These are phyloP conservation scores for Anguilla rostrata DNA, from an alignment of 2,113 vertebrate genomes.

Conservation along the genomic window DNA sequence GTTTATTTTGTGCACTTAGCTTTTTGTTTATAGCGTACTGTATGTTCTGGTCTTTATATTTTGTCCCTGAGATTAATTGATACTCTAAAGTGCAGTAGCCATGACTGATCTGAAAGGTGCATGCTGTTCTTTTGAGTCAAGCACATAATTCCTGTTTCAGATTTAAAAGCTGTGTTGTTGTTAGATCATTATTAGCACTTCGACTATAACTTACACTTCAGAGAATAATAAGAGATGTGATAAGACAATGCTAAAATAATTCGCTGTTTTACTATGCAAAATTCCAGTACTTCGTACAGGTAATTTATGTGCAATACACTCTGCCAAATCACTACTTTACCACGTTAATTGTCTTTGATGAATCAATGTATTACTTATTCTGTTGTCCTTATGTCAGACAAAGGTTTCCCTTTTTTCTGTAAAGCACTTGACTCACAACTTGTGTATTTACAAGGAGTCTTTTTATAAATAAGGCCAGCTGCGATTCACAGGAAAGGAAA, in stretches of 20 bases:
- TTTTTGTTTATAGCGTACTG: neutral
- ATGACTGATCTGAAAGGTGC: neutral
- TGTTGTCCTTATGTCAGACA: neutral
- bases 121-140: neutral
- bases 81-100: slow-evolving; percentile 12
- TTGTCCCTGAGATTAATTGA: neutral
- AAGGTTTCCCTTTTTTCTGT: slow-evolving; percentile 1
- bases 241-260: slow-evolving; percentile 18
- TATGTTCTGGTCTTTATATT: neutral
- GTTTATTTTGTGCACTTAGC: neutral
- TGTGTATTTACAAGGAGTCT: slow-evolving; percentile 23
- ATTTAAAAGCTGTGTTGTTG: neutral
- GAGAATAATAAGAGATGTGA: neutral
- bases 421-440: slow-evolving; percentile 3
- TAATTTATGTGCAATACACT: slow-evolving; percentile 17
- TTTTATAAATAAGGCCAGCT: slow-evolving; percentile 2
- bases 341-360: neutral
- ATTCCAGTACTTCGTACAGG: neutral
- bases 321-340: slow-evolving; percentile 5
- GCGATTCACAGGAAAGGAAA: neutral
- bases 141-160: neutral
- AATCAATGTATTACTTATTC: neutral
- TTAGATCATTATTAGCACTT: neutral
- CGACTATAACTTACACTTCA: neutral
- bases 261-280: slow-evolving; percentile 28